These are phyloP conservation scores for Synaphobranchus kaupii DNA, from an alignment of 2,797 vertebrate genomes.

Conservation along the genomic window DNA sequence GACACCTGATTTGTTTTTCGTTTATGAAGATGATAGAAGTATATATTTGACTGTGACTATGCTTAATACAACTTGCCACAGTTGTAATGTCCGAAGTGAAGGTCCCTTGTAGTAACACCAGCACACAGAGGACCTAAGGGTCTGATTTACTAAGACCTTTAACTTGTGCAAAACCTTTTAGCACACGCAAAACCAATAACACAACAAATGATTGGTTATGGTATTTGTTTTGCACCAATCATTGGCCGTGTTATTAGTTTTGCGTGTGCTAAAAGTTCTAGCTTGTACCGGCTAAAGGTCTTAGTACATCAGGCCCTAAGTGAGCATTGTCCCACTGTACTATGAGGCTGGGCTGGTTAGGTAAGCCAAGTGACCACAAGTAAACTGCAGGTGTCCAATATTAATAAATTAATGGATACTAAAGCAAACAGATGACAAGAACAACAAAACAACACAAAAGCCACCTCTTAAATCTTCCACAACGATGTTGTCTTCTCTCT, in stretches of 20 bases:
- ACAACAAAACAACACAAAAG: background rate
- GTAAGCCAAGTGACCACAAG: background rate
- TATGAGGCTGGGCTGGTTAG: background rate
- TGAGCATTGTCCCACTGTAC: background rate
- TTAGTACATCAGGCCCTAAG: background rate
- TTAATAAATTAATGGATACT: background rate
- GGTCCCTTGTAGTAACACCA: background rate
- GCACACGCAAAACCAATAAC: too few relatives aligned
- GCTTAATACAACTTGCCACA: background rate
- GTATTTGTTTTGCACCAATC: too few relatives aligned
- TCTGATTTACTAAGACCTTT: too few relatives aligned
- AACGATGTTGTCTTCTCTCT: constrained; percentile 84
- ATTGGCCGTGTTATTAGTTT: too few relatives aligned
- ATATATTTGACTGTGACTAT: background rate
- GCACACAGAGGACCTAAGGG: background rate
- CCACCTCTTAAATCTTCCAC: constrained; percentile 92
- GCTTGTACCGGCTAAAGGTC: too few relatives aligned
- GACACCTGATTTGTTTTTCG: background rate
- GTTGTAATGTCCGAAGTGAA: background rate
- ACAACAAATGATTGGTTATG: too few relatives aligned
- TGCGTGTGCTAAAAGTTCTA: too few relatives aligned
- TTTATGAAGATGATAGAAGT: background rate
- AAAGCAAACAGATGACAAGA: background rate
- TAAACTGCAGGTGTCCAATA: background rate
- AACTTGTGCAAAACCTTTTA: too few relatives aligned